These are phyloP conservation scores for Scaptomyza montana DNA, from an alignment of 1,140 invertebrate genomes.

Conservation along the genomic window DNA sequence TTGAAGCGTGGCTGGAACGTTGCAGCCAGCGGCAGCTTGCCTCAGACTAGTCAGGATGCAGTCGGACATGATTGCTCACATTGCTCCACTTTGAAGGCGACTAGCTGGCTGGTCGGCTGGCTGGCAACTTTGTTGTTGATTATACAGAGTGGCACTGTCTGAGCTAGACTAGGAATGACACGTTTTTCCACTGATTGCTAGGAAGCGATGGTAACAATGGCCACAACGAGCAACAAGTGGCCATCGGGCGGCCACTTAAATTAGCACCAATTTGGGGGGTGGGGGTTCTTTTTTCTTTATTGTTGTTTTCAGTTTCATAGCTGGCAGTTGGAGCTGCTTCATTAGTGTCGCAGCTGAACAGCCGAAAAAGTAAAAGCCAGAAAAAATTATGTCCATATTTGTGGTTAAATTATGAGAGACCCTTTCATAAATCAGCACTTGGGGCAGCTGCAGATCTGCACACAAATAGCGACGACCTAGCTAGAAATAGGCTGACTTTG, in stretches of 20 bases:
- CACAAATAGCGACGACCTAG: slow-evolving; percentile 48
- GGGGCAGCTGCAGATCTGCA: slow-evolving; percentile 33
- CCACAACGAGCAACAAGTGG: slow-evolving; percentile 61
- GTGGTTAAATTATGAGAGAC: slow-evolving; percentile 76
- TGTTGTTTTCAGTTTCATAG: slow-evolving; percentile 38
- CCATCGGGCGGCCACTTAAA: slow-evolving; percentile 61
- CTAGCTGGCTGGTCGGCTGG: slow-evolving; percentile 35
- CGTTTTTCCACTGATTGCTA: slow-evolving; percentile 73
- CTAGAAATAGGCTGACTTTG: slow-evolving; percentile 48
- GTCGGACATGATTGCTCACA: slow-evolving; percentile 53
- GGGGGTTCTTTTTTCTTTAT: slow-evolving; percentile 6
- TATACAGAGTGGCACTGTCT: slow-evolving; percentile 48
- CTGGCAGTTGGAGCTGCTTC: slow-evolving; percentile 45
- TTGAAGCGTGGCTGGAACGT: slow-evolving; percentile 67
- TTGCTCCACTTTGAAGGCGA: slow-evolving; percentile 74
- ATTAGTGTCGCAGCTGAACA: slow-evolving; percentile 46
- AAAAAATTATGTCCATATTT: slow-evolving; percentile 77
- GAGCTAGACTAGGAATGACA: slow-evolving; percentile 61
- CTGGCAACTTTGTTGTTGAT: slow-evolving; percentile 67
- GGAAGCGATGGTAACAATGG: slow-evolving; percentile 57
- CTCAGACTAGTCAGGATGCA: slow-evolving; percentile 40
- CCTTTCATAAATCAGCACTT: slow-evolving; percentile 71
- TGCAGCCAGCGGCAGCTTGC: slow-evolving; percentile 39
- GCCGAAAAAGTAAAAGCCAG: slow-evolving; percentile 69
- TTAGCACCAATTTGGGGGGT: slow-evolving; percentile 38